phyloP scores from a whole-genome alignment of 2,888 invertebrate species.

The Dolichopus griseipennis region DNA sequence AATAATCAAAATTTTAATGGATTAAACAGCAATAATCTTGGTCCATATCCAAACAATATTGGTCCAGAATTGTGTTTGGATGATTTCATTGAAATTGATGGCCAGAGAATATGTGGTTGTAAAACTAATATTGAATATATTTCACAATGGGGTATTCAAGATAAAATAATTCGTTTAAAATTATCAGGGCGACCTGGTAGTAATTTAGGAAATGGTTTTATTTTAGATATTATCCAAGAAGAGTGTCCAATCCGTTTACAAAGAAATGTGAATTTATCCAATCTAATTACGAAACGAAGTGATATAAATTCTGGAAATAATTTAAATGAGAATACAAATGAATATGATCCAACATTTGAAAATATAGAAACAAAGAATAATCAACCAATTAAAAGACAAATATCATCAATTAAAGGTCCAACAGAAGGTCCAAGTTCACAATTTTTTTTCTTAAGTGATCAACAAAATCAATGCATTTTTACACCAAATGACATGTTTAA shows the following conservation, averaged over 20 bases:
- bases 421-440: slow-evolving; percentile 20
- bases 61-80: slow-evolving; percentile 37
- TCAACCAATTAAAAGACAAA: not conserved
- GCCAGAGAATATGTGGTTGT: slow-evolving; percentile 51
- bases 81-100: slow-evolving; percentile 50
- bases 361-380: not conserved
- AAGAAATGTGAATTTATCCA: slow-evolving; percentile 14
- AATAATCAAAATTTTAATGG: not conserved
- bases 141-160: slow-evolving; percentile 33
- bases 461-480: slow-evolving; percentile 19
- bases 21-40: not conserved
- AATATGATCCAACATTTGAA: not conserved
- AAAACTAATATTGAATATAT: slow-evolving; percentile 36
- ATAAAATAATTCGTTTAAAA: slow-evolving; percentile 44
- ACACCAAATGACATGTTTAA: slow-evolving; percentile 16
- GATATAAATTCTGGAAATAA: too few species aligned
- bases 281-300: too few species aligned
- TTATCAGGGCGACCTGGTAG: slow-evolving; percentile 42
- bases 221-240: slow-evolving; percentile 50
- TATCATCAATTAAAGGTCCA: not conserved
- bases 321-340: too few species aligned
- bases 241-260: slow-evolving; percentile 43
- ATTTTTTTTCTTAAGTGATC: slow-evolving; percentile 14
- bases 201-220: slow-evolving; percentile 45
- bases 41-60: not conserved